Percentiles rank a stretch among this genome's conserved stretches.
These are phyloP conservation scores for Strigops habroptila DNA, from an alignment of 2,113 vertebrate genomes.

Conservation along the genomic window DNA sequence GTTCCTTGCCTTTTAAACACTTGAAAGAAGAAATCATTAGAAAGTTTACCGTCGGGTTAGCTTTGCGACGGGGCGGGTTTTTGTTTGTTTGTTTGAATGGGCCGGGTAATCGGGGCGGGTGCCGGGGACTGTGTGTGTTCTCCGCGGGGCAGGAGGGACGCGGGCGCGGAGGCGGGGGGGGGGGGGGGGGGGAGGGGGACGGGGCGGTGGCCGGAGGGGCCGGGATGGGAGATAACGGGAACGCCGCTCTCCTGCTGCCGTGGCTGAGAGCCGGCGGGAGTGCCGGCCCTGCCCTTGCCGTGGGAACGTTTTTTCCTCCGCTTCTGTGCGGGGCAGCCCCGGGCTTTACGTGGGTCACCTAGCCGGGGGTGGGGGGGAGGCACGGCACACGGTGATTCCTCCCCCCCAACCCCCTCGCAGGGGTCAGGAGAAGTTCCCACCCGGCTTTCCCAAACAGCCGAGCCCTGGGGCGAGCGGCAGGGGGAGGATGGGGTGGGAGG, in stretches of 20 bases:
- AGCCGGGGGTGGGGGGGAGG: too few species aligned
- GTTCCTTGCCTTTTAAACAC: slow-evolving; percentile 28
- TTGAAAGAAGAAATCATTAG: slow-evolving; percentile 33
- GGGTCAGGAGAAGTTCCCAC: neutral
- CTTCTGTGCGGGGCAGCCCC: neutral
- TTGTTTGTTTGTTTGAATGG: slow-evolving; percentile 37
- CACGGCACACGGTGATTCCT: neutral
- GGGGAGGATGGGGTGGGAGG: too few species aligned
- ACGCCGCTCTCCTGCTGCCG: neutral
- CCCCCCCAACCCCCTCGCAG: neutral
- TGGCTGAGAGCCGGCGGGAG: neutral
- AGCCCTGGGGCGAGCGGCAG: neutral
- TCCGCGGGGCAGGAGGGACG: neutral
- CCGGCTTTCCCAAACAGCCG: neutral
- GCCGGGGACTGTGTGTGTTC: neutral
- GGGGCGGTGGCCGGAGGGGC: neutral
- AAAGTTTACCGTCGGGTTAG: slow-evolving; percentile 20
- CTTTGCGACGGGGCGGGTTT: slow-evolving; percentile 24
- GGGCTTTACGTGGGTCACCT: neutral
- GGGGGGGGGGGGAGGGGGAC: neutral
- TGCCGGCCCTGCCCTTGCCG: neutral
- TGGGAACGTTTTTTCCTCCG: neutral
- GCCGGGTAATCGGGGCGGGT: slow-evolving; percentile 1
- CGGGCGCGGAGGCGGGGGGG: neutral
- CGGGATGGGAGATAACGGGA: neutral